Evolutionary conservation across 1,140 invertebrate genomes (phyloP), one percentile per base, ranked within the genome.

Genomic region (Chironomus striatipennis): DNA sequence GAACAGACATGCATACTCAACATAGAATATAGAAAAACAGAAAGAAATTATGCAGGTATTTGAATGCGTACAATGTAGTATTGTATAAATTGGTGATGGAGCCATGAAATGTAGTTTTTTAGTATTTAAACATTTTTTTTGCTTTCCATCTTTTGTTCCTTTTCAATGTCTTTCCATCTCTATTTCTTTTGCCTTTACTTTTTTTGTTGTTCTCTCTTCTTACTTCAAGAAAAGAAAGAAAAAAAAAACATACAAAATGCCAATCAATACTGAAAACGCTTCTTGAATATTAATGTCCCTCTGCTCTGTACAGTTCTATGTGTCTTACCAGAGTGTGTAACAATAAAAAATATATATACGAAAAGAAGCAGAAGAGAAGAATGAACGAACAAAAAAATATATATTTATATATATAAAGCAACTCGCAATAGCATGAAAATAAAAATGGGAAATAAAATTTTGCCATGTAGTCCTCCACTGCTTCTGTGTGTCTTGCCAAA

Each of bases 51-150:
- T 57, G 47, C 47, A 57, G 47, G 47, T 57, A 57, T n/a, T 57
- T 57, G 47, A n/a, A n/a, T 57, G 47, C 12, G 12, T 57, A 57
- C 12, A 57, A 57, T 15, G n/a, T 34, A 2, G 24, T 34, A 34
- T 34, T 34, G 24, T 34, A 34, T 34, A 34, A 34, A 34, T 10
- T 47, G 43, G n/a, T 57, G 47, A 57, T 57, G 65, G 7, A 70
- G 65, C 65, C 65, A 70, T 70, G 65, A 70, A 70, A 70, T 70
- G 17, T 70, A 70, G 65, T 70, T 70, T 70, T 57, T 70, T 70
- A 70, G 65, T 70, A 70, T 70, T 70, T 70, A 70, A 70, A 20
- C 65, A 70, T 18, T 70, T 70, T 57, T 47, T 47, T 47, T 57
- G 12, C 47, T 57, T 57, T 57, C 47, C n/a, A 57, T 57, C 47